These are phyloP conservation scores for Torymus texanus DNA, from an alignment of 2,888 invertebrate species.

Conservation along the genomic window DNA sequence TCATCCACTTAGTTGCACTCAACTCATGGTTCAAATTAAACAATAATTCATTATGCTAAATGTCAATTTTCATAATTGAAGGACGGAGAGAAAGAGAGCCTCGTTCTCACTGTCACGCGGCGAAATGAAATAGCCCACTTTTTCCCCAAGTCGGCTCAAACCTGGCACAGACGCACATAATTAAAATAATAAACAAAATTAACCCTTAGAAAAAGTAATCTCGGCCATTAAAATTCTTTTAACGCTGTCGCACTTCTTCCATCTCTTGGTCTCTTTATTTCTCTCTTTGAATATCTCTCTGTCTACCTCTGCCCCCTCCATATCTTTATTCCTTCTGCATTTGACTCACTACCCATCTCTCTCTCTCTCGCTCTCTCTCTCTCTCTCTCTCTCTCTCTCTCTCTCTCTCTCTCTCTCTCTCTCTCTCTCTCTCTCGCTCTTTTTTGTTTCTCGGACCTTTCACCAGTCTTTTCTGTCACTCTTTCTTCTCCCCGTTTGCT, in stretches of 20 bases:
- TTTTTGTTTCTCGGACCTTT: too few species aligned
- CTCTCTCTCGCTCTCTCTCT: neutral
- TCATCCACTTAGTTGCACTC: too few species aligned
- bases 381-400: neutral
- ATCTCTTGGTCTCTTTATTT: constrained; percentile 34
- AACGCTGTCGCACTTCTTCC: constrained; percentile 18
- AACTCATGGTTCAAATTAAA: neutral
- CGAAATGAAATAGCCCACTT: neutral
- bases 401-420: constrained; percentile 16
- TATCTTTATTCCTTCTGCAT: constrained; percentile 26
- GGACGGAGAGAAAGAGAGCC: neutral
- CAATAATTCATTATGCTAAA: constrained; percentile 12
- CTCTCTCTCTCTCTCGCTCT: neutral
- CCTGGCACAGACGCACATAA: constrained; percentile 5
- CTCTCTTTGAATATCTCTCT: constrained; percentile 32
- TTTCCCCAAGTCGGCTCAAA: neutral
- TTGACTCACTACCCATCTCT: neutral
- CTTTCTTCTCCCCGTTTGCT: neutral
- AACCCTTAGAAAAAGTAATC: constrained; percentile 35
- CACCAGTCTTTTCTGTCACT: neutral
- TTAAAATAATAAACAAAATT: constrained; percentile 53
- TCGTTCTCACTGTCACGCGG: neutral
- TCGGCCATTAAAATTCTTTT: constrained; percentile 43
- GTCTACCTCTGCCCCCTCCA: neutral
- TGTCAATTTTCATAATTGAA: constrained; percentile 1